phyloP scores from a whole-genome alignment of 1,140 invertebrate species.

The Anastatus disparis region DNA sequence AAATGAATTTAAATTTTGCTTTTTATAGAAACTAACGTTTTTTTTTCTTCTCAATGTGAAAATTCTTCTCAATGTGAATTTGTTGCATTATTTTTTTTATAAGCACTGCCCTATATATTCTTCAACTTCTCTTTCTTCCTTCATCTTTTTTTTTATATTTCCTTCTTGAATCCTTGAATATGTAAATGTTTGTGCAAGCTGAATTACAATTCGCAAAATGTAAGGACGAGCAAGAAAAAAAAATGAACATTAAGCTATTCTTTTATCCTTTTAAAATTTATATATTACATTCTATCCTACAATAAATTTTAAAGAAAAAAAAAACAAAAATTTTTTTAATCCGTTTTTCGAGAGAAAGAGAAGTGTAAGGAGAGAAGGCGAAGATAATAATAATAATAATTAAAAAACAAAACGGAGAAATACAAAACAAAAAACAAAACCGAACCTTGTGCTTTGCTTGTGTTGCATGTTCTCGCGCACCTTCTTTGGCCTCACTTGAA shows the following conservation, averaged over 20 bases:
- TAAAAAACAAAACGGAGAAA: conserved; percentile 12
- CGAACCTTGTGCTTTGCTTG: conserved; percentile 64
- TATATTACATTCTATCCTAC: no score
- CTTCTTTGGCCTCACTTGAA: conserved; percentile 37
- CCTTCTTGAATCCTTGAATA: neutral
- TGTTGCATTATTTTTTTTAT: neutral
- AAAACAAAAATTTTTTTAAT: neutral
- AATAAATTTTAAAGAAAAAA: neutral
- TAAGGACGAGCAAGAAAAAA: neutral
- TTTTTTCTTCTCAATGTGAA: conserved; percentile 8
- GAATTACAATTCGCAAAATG: neutral
- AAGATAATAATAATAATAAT: neutral
- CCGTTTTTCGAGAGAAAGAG: neutral
- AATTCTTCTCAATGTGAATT: neutral
- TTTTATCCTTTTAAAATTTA: no score
- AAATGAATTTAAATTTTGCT: neutral
- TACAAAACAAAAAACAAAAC: conserved; percentile 24
- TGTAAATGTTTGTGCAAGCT: neutral
- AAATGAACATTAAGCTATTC: no score
- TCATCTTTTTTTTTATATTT: conserved; percentile 23
- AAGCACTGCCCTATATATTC: conserved; percentile 7
- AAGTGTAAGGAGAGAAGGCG: neutral
- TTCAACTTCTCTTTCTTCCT: neutral
- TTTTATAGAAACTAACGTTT: conserved; percentile 11
- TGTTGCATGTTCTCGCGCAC: conserved; percentile 63